phyloP scores from a whole-genome alignment of 2,797 vertebrate genomes.

The Micromesistius poutassou region DNA sequence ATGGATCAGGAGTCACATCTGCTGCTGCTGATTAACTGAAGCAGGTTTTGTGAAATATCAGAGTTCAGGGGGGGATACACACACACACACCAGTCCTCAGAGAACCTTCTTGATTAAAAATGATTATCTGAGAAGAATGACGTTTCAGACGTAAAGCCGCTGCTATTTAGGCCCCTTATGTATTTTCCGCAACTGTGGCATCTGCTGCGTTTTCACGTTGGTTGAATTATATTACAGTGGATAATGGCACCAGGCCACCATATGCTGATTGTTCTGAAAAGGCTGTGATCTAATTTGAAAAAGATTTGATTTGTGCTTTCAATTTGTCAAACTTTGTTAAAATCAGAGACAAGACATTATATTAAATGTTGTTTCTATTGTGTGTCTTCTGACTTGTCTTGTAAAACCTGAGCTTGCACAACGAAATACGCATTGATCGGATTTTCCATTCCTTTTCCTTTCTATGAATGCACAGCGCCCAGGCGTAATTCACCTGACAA shows the following conservation, averaged over 20 bases:
- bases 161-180: neutral
- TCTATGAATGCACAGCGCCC: neutral
- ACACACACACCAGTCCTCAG: neutral
- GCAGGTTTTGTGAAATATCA: neutral
- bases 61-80: neutral
- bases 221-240: neutral
- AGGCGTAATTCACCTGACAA: neutral
- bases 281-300: neutral
- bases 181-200: constrained; percentile 8
- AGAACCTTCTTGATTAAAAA: neutral
- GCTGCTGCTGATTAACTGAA: neutral
- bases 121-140: neutral
- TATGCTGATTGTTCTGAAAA: constrained; percentile 1
- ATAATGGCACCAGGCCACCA: neutral
- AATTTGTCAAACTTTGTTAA: neutral
- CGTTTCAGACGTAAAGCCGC: constrained; percentile 5
- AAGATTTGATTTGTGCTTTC: neutral
- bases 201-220: neutral
- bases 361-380: constrained; percentile 1
- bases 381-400: neutral
- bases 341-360: neutral
- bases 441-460: neutral
- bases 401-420: neutral
- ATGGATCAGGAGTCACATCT: neutral
- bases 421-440: constrained; percentile 10